Conservation (phyloP, 2,888 invertebrate species). For the Oxycera nigricornis region DNA sequence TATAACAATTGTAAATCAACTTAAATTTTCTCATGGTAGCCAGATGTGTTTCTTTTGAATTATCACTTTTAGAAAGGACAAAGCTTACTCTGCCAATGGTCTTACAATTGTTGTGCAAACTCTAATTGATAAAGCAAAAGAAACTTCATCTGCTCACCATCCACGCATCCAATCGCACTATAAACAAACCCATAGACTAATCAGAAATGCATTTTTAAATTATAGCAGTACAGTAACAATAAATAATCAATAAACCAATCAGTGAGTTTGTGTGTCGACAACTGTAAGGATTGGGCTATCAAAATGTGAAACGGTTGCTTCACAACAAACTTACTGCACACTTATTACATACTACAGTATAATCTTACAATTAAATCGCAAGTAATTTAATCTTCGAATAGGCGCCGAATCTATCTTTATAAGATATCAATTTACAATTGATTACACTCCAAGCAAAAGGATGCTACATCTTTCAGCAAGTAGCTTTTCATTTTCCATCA, state of each 20-base stretch:
- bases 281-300: constrained; percentile 1
- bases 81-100: neutral
- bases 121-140: neutral
- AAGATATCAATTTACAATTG: constrained; percentile 5
- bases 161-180: constrained; percentile 18
- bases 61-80: neutral
- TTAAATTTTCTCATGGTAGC: neutral
- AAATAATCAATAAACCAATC: constrained; percentile 42
- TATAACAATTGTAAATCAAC: neutral
- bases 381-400: constrained; percentile 41
- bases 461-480: neutral
- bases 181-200: constrained; percentile 39
- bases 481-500: neutral
- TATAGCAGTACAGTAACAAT: constrained; percentile 7
- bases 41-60: neutral
- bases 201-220: constrained; percentile 18
- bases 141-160: neutral
- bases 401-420: constrained; percentile 40
- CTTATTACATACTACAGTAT: constrained; percentile 36
- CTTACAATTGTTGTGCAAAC: neutral
- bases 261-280: constrained; percentile 41
- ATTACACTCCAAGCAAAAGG: neutral
- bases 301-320: neutral
- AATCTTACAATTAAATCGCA: constrained; percentile 5
- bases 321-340: constrained; percentile 42